Evolutionary conservation across 2,113 vertebrate species (phyloP), one percentile per base, ranked within the genome.

Genomic region (Xiphophorus hellerii): DNA sequence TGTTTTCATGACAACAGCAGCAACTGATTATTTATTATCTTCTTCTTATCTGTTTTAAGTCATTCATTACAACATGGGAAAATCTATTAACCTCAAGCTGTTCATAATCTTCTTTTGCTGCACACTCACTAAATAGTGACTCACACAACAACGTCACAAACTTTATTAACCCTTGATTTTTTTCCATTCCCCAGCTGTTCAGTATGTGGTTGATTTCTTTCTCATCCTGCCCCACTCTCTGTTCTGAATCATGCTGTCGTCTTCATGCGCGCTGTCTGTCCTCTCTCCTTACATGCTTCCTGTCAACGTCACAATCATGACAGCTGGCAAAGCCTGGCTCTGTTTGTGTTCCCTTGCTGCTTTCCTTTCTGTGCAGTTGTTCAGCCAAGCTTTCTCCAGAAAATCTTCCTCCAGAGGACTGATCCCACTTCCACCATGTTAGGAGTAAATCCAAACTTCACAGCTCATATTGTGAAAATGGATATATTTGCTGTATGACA

Each of bases 21-120:
- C 12, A 42, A 42, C 14, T 42, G 39, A 14, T 42, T 42, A 42
- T 42, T 42, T 15, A 39, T 39, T 39, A 15, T 42, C 39, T 42
- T 42, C 39, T 42, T 42, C 2, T 39, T 13, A 42, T 74, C 48
- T 35, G 37, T 35, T 64, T 1, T 20, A 66, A 29, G 0, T 64
- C 20, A 54, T 31, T 62, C 0, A 0, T 48, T 61, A 66, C 64
- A 39, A 61, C 15, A 66, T 0, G 0, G 30, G 25, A 17, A n/a
- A 79, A 84, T 79, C 74, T 78, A 58, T 71, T 22, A 48, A 73
- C 44, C 20, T 74, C 62, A 66, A 81, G 79, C 73, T 29, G 73
- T 81, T 69, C n/a, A 15, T 42, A 42, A 42, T 42, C 12, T 80
- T 12, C 60, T 62, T 62, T 62, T 5, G 1, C 11, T 28, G 60